phyloP scores from a whole-genome alignment of 2,888 invertebrate genomes.

The Phymatocera aterrima region DNA sequence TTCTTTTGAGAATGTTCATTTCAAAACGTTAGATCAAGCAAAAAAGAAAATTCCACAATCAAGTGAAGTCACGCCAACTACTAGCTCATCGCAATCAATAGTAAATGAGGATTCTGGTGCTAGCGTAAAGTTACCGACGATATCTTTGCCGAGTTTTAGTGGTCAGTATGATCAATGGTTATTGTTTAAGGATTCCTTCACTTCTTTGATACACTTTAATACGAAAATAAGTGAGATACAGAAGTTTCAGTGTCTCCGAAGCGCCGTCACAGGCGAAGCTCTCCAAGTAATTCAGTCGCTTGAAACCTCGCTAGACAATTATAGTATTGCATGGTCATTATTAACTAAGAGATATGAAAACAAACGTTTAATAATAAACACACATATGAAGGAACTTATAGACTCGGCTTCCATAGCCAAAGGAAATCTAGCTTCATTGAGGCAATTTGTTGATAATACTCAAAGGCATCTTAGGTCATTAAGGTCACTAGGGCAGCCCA shows the following conservation, averaged over 20 bases:
- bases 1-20: background rate
- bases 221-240: slow-evolving; percentile 49
- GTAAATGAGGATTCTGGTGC: no score
- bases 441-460: slow-evolving; percentile 51
- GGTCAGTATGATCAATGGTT: slow-evolving; percentile 53
- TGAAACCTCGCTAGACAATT: slow-evolving; percentile 46
- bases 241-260: slow-evolving; percentile 54
- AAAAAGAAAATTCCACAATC: background rate
- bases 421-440: slow-evolving; percentile 46
- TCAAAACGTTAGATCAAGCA: background rate
- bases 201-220: slow-evolving; percentile 54
- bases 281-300: slow-evolving; percentile 44
- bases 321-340: slow-evolving; percentile 43
- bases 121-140: slow-evolving; percentile 47
- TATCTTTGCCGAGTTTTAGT: slow-evolving; percentile 53
- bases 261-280: slow-evolving; percentile 50
- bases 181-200: slow-evolving; percentile 52
- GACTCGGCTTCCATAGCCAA: slow-evolving; percentile 40
- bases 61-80: no score
- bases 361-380: slow-evolving; percentile 54
- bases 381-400: slow-evolving; percentile 48
- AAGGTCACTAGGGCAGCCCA: slow-evolving; percentile 54
- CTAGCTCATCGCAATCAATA: background rate
- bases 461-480: slow-evolving; percentile 52
- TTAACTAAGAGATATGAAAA: slow-evolving; percentile 55